Base-by-base conservation (phyloP, 2,888 invertebrate species). In the Saturnia japonica region DNA sequence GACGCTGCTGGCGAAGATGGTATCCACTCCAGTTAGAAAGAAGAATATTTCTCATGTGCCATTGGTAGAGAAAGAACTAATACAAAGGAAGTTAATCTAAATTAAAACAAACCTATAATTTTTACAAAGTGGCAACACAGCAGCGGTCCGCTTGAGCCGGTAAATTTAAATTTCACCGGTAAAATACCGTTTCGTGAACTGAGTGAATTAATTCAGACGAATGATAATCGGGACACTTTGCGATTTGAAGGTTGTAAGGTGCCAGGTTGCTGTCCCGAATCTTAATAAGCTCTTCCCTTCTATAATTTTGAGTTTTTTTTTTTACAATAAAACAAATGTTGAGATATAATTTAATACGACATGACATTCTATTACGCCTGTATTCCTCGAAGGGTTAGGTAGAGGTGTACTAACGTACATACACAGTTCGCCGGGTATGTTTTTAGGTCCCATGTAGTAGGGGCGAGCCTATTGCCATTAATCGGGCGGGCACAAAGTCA, bases 171-270 rank as follows among this genome's bases (percentile, higher is more conserved):
- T 77, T 80, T 78, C 76, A 76, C 74, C 79, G 76, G 79, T 62
- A 82, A 80, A 81, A 80, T 76, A 76, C 76, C 73, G 71, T 74
- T 72, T 74, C 76, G 75, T 74, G 76, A 73, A 78, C 76, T 74
- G 74, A 81, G 80, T 81, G 86, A 85, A 86, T 86, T 85, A 86
- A 86, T 86, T 85, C 82, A 78, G 80, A 82, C 81, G 81, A 81
- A 82, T 83, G 83, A 82, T 84, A 85, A 85, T 85, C 84, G 78
- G 82, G 78, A 82, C 81, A 85, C 85, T 83, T 84, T 79, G 78
- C 81, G 81, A 82, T 82, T 77, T 77, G 74, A 77, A 78, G 78
- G 75, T 76, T 77, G 62, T 69, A 47, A 75, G 73, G 79, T 78
- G 76, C 73, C 80, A 78, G n/a, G 79, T 79, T 78, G 80, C 74